phyloP scores from a whole-genome alignment of 2,797 vertebrate species.

The Petrocephalus sullivani region DNA sequence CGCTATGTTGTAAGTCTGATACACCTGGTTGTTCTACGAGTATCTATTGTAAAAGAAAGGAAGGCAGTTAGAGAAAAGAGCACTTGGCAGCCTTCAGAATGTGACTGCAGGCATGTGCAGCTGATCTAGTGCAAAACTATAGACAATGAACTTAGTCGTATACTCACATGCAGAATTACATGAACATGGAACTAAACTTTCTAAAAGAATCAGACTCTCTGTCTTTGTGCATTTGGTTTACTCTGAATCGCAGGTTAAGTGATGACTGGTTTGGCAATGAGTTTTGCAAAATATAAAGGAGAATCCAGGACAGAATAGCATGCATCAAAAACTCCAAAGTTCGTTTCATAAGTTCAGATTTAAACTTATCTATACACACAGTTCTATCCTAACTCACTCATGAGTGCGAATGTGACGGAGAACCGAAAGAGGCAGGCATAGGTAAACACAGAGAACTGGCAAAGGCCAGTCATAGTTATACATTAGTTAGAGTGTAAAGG shows the following conservation, averaged over 20 bases:
- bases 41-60: neutral
- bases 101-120: neutral
- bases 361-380: neutral
- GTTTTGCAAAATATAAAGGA: neutral
- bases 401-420: neutral
- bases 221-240: neutral
- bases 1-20: neutral
- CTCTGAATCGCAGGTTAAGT: neutral
- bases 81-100: neutral
- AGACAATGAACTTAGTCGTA: neutral
- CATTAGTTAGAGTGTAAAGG: neutral
- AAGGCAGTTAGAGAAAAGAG: neutral
- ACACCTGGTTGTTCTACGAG: neutral
- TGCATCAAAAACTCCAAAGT: neutral
- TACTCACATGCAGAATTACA: conserved; percentile 1
- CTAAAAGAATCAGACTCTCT: neutral
- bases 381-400: neutral
- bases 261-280: neutral
- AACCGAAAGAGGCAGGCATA: neutral
- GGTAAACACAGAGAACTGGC: neutral
- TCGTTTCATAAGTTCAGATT: neutral
- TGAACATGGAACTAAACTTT: neutral
- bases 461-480: neutral
- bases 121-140: neutral
- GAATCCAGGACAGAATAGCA: neutral